phyloP scores from a whole-genome alignment of 2,797 vertebrate species.

The Sarcoramphus papa region DNA sequence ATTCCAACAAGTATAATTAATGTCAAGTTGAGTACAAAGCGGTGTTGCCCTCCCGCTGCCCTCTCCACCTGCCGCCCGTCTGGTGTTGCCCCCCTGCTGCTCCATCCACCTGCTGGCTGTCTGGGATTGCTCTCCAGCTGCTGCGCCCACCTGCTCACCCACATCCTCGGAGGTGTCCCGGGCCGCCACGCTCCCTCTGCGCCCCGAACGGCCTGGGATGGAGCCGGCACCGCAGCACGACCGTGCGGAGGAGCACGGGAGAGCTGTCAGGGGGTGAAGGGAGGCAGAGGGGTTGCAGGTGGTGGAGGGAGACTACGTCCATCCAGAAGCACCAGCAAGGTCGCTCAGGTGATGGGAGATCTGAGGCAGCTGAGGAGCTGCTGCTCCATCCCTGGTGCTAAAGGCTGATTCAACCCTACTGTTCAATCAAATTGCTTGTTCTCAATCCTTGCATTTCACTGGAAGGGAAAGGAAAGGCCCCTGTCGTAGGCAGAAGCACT shows the following conservation, averaged over 20 bases:
- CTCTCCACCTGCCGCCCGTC: constrained; percentile 24
- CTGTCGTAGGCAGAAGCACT: background rate
- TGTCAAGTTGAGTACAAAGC: constrained; percentile 28
- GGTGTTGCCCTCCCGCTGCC: background rate
- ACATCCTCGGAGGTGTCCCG: fast-evolving
- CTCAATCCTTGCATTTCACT: background rate
- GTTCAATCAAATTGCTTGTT: background rate
- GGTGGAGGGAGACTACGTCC: fast-evolving
- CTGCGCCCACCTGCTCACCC: constrained; percentile 1
- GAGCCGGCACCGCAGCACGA: fast-evolving
- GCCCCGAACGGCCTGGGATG: fast-evolving
- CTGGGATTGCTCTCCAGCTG: constrained; percentile 38
- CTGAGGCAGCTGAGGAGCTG: background rate
- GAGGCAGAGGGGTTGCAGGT: background rate
- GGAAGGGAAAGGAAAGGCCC: background rate
- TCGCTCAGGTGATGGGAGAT: fast-evolving
- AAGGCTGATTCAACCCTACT: background rate
- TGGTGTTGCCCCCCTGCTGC: constrained; percentile 20
- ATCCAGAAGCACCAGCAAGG: fast-evolving
- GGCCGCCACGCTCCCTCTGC: background rate
- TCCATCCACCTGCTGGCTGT: constrained; percentile 9
- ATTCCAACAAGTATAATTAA: constrained; percentile 47
- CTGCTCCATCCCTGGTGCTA: background rate
- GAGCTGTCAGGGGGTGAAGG: too few species aligned
- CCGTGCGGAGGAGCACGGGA: fast-evolving